These are phyloP conservation scores for Ondatra zibethicus DNA, from an alignment of 2,113 vertebrate genomes.

Conservation along the genomic window DNA sequence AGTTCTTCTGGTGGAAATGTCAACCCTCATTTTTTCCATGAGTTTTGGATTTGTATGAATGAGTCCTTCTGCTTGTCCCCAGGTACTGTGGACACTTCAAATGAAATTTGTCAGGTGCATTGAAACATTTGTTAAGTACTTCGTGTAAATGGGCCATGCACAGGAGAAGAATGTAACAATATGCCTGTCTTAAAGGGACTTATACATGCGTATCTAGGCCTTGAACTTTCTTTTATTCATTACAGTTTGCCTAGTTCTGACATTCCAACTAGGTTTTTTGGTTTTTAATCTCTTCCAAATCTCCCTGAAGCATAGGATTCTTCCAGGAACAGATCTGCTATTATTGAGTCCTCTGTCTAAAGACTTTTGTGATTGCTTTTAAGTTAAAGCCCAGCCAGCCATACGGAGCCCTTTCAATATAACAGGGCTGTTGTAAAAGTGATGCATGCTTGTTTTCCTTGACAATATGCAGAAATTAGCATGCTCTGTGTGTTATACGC, in stretches of 20 bases:
- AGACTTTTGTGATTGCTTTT: background rate
- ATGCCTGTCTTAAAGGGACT: background rate
- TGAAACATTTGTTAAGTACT: slow-evolving; percentile 9
- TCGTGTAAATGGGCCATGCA: background rate
- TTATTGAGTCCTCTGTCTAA: slow-evolving; percentile 15
- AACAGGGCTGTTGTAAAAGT: background rate
- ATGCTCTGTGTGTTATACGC: background rate
- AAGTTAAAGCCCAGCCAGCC: background rate
- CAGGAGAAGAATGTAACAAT: background rate
- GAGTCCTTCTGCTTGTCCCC: background rate
- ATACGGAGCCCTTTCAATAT: background rate
- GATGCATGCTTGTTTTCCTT: background rate
- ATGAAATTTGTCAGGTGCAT: background rate
- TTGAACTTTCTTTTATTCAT: background rate
- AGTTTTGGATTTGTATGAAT: background rate
- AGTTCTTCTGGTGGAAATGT: background rate
- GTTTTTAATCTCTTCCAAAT: slow-evolving; percentile 5
- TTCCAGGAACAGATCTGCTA: background rate
- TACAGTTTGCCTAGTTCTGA: background rate
- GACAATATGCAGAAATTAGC: background rate
- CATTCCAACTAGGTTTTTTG: slow-evolving; percentile 24
- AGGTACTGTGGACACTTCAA: background rate
- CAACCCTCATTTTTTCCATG: background rate
- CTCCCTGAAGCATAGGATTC: background rate
- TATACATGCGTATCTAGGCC: background rate